Evolutionary conservation across 1,140 invertebrate genomes (phyloP).

Genomic region (Aphidius gifuensis): DNA sequence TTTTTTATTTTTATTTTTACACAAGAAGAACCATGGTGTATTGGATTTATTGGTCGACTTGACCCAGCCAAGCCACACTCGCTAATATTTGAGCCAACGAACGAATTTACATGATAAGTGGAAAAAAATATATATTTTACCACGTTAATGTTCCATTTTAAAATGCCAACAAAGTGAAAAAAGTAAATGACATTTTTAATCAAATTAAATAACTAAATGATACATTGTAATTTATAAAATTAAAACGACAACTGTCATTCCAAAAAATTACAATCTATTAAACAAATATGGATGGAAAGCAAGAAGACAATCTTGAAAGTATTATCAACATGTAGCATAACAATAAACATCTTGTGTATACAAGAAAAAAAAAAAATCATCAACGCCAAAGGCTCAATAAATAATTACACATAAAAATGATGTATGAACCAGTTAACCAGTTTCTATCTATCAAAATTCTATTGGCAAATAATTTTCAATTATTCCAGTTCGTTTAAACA

Average conservation of each 20-base stretch:
- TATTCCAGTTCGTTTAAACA: slow-evolving; percentile 15
- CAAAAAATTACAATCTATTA: too few species aligned
- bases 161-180: too few species aligned
- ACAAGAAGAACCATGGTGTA: slow-evolving; percentile 50
- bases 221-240: too few species aligned
- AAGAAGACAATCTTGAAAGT: too few species aligned
- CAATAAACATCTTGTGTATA: slow-evolving; percentile 2
- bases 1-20: slow-evolving; percentile 14
- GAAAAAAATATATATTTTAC: too few species aligned
- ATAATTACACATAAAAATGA: slow-evolving; percentile 27
- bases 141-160: too few species aligned
- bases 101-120: too few species aligned
- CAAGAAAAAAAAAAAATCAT: not conserved
- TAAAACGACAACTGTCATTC: too few species aligned
- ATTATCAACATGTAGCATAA: too few species aligned
- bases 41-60: slow-evolving; percentile 53
- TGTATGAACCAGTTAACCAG: slow-evolving; percentile 50
- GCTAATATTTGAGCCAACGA: not conserved
- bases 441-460: slow-evolving; percentile 43
- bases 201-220: too few species aligned
- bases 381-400: not conserved
- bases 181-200: too few species aligned
- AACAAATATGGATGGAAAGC: too few species aligned
- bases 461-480: slow-evolving; percentile 53
- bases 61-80: slow-evolving; percentile 44